Evolutionary conservation across 2,797 vertebrate genomes (phyloP), one percentile per base, ranked within the genome.

Genomic region (Leontocebus nigricollis): DNA sequence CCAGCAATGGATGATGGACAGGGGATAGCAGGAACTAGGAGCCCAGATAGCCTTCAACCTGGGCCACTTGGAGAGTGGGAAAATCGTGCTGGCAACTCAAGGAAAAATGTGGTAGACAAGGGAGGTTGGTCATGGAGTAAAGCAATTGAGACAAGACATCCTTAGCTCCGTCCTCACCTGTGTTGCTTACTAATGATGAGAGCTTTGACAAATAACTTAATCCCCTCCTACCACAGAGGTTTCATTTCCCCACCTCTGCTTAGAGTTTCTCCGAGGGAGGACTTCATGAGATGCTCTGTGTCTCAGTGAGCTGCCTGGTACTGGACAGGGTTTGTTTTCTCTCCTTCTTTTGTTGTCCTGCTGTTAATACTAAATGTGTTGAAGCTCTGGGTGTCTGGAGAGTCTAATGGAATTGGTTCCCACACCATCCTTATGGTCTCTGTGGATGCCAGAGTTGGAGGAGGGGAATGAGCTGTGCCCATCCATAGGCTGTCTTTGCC

Each of bases 391-490:
- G 8, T 19, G 20, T 22, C 59, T 39, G 14, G 8, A 39, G 4
- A 52, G 67, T 30, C 50, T 20, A 6, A 0, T 10, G 24, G 20
- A 48, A n/a, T 36, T 20, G 26, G 15, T 2, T 39, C 20, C 33
- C 22, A 15, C 2, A 33, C 64, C 19, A 19, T 39, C 52, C 20
- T 24, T 6, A n/a, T 39, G 90, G 33, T 26, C 41, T 84, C 41
- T 2, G 0, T 8, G 52, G 24, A n/a, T 14, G 2, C 26, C 2
- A 5, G 3, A 13, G 9, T 0, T 1, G 6, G 12, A 39, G 39
- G 4, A 5, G 12, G 44, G 67, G 24, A 11, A 10, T 14, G n/a
- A 24, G 1, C 9, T 7, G 0, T 0, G 2, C 1, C 39, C 4
- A 10, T 7, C 2, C 19, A 3, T n/a, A 27, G 26, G 20, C 19